A percentile compares a stretch with the other conserved stretches of the same genome.
These are phyloP conservation scores for Euwallacea similis DNA, from an alignment of 1,140 invertebrate species.

Conservation along the genomic window DNA sequence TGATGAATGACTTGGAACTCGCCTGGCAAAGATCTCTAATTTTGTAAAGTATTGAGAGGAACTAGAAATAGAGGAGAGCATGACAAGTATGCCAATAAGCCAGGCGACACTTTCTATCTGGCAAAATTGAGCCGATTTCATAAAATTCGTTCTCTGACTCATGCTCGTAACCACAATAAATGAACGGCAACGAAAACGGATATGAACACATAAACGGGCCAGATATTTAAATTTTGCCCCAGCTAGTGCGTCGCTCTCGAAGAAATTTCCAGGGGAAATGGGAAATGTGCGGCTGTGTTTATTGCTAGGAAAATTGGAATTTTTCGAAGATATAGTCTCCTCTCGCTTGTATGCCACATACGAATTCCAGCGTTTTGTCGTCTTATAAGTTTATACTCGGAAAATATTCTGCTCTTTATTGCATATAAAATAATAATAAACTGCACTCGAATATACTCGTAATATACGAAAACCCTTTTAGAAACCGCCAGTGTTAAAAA, in stretches of 20 bases:
- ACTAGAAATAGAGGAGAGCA: too few species aligned
- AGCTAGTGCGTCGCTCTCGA: slow-evolving; percentile 33
- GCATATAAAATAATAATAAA: slow-evolving; percentile 31
- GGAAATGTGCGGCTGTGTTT: slow-evolving; percentile 39
- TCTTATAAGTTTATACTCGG: slow-evolving; percentile 29
- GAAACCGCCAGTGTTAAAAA: too few species aligned
- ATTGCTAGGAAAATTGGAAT: slow-evolving; percentile 41
- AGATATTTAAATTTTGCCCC: slow-evolving; percentile 36
- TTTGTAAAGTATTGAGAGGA: too few species aligned
- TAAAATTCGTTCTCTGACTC: slow-evolving; percentile 24
- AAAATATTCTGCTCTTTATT: slow-evolving; percentile 29
- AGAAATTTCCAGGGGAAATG: slow-evolving; percentile 36
- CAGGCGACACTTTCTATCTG: slow-evolving; percentile 7
- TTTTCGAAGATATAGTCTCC: slow-evolving; percentile 38
- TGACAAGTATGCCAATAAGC: slow-evolving; percentile 11
- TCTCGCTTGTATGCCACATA: slow-evolving; percentile 26
- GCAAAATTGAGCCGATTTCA: slow-evolving; percentile 31
- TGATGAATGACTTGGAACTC: too few species aligned
- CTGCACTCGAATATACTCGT: slow-evolving; percentile 4
- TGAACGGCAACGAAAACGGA: slow-evolving; percentile 39
- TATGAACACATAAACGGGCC: slow-evolving; percentile 39
- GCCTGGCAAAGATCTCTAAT: too few species aligned
- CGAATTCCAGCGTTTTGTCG: slow-evolving; percentile 38
- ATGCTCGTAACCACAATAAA: slow-evolving; percentile 33
- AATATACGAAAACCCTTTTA: background rate